Conservation (phyloP, 2,113 vertebrate species). For the Dromiciops gliroides region DNA sequence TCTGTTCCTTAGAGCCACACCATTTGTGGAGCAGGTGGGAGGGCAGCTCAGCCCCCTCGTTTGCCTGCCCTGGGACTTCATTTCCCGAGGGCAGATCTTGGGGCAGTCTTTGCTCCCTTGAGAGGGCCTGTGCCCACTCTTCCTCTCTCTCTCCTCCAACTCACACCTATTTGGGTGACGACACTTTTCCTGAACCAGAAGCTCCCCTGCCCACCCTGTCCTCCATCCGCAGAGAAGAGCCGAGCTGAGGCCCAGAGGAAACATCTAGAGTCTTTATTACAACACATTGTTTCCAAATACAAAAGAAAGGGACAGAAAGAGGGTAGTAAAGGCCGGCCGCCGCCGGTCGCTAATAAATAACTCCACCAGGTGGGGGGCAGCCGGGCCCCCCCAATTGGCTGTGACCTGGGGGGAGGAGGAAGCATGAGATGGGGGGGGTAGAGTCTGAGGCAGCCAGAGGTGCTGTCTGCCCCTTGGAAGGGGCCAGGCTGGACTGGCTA, state of each 20-base stretch:
- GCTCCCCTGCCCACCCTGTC: not conserved
- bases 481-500: not conserved
- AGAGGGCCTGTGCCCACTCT: no score
- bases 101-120: no score
- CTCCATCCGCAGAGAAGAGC: slow-evolving; percentile 36
- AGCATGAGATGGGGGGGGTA: not conserved
- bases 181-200: no score
- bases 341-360: not conserved
- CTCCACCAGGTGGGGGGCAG: not conserved
- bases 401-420: not conserved
- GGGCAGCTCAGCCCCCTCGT: no score
- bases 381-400: not conserved
- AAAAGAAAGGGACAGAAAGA: slow-evolving; percentile 63
- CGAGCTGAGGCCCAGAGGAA: slow-evolving; percentile 48
- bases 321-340: not conserved
- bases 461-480: no score
- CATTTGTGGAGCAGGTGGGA: no score
- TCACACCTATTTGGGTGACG: no score
- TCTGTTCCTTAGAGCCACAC: no score
- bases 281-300: slow-evolving; percentile 76
- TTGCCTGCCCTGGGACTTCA: no score
- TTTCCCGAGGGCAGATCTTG: no score
- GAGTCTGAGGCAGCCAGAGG: no score
- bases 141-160: no score
- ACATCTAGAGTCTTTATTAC: slow-evolving; percentile 77